Evolutionary conservation across 2,113 vertebrate genomes (phyloP).

Genomic region (Toxotes chatareus): DNA sequence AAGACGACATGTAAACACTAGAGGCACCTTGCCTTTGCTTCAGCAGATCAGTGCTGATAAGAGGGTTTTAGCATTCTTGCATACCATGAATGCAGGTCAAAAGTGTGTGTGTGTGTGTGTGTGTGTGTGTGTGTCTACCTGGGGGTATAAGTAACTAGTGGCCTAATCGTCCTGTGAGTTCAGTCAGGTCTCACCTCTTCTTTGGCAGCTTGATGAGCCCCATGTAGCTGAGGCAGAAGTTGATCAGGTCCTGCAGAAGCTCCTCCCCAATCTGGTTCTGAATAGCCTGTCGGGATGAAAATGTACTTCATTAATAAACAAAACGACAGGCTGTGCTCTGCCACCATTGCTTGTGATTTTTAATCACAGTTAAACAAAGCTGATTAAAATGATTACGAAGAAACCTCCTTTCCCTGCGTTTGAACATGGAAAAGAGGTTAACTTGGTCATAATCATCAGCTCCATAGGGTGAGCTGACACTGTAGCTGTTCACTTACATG

Average conservation of each 20-base stretch:
- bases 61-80: not conserved
- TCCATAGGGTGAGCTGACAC: not conserved
- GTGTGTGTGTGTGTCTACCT: too few relatives aligned
- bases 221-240: conserved; percentile 98
- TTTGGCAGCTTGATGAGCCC: conserved; percentile 95
- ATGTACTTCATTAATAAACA: not conserved
- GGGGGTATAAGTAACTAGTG: not conserved
- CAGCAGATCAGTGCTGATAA: not conserved
- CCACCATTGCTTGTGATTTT: not conserved
- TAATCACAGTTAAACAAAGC: not conserved
- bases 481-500: conserved; percentile 84
- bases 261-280: conserved; percentile 97
- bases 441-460: not conserved
- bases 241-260: conserved; percentile 97
- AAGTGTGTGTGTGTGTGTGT: conserved; percentile 1
- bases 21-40: too few relatives aligned
- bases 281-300: conserved; percentile 86
- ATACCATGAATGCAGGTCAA: not conserved
- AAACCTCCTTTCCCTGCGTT: too few relatives aligned
- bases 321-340: not conserved
- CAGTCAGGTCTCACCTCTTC: conserved; percentile 88
- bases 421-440: not conserved
- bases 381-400: not conserved
- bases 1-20: not conserved
- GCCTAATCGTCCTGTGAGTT: not conserved